These are phyloP conservation scores for Ganaspis brasiliensis DNA, from an alignment of 2,888 invertebrate species.

Conservation along the genomic window DNA sequence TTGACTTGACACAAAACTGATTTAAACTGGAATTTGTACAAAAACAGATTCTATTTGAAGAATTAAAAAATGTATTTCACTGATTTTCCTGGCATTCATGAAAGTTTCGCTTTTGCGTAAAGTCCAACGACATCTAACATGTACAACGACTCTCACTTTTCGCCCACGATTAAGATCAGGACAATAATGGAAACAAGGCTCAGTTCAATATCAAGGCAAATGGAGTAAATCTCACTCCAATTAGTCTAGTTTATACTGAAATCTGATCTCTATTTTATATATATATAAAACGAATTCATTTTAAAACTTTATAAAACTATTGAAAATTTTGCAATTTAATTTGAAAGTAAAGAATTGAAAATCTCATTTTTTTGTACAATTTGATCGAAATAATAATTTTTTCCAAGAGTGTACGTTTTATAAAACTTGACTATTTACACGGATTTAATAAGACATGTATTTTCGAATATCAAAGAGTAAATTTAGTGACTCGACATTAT, in stretches of 20 bases:
- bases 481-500: conserved; percentile 3
- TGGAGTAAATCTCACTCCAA: conserved; percentile 11
- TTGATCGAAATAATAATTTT: no score
- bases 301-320: no score
- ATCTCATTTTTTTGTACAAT: no score
- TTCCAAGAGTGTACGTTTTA: no score
- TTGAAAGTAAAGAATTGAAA: no score
- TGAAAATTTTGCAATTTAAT: no score
- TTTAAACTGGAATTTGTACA: not conserved
- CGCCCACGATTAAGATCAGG: conserved; percentile 35
- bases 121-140: conserved; percentile 24
- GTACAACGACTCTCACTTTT: conserved; percentile 25
- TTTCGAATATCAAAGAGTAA: not conserved
- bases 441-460: not conserved
- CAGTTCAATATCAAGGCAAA: conserved; percentile 40
- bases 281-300: not conserved
- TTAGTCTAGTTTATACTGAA: not conserved
- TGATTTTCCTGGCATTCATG: not conserved
- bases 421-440: not conserved
- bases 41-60: not conserved
- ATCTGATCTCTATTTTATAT: not conserved
- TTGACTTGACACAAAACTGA: no score
- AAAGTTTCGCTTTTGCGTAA: conserved; percentile 29
- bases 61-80: not conserved
- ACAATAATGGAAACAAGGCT: conserved; percentile 27